phyloP scores from a whole-genome alignment of 2,113 vertebrate species.

The Numida meleagris region DNA sequence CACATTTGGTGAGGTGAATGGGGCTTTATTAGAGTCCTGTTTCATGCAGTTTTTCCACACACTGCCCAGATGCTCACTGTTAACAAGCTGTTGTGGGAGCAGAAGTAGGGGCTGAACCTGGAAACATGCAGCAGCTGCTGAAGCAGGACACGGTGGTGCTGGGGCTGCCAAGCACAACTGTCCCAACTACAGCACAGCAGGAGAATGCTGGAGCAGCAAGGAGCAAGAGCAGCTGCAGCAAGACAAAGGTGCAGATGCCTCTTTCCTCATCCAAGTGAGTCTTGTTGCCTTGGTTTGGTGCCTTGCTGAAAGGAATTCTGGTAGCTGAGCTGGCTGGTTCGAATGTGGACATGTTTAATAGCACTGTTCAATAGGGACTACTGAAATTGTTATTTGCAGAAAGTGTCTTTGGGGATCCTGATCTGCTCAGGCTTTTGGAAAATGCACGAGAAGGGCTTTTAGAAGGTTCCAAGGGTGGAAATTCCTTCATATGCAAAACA shows the following conservation, averaged over 20 bases:
- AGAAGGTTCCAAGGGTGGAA: not conserved
- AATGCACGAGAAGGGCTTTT: not conserved
- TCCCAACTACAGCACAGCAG: not conserved
- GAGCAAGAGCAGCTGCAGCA: not conserved
- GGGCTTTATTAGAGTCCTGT: not conserved
- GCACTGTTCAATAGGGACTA: not conserved
- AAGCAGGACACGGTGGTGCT: not conserved
- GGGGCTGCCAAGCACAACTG: not conserved
- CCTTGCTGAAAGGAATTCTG: not conserved
- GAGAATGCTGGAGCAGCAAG: not conserved
- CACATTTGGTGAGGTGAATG: not conserved
- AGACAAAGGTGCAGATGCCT: not conserved
- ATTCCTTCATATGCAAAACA: not conserved
- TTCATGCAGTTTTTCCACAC: rapidly evolving
- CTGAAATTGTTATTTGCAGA: not conserved
- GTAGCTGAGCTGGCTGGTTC: not conserved
- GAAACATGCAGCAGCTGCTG: not conserved
- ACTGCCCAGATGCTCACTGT: rapidly evolving
- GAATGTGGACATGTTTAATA: not conserved
- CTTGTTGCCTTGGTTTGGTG: not conserved
- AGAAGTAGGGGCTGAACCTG: not conserved
- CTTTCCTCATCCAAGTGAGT: not conserved
- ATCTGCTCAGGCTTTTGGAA: not conserved
- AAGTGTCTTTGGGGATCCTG: not conserved
- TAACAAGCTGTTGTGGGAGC: not conserved